Evolutionary conservation across 2,888 invertebrate genomes (phyloP).

Genomic region (Polylopha cassiicola): DNA sequence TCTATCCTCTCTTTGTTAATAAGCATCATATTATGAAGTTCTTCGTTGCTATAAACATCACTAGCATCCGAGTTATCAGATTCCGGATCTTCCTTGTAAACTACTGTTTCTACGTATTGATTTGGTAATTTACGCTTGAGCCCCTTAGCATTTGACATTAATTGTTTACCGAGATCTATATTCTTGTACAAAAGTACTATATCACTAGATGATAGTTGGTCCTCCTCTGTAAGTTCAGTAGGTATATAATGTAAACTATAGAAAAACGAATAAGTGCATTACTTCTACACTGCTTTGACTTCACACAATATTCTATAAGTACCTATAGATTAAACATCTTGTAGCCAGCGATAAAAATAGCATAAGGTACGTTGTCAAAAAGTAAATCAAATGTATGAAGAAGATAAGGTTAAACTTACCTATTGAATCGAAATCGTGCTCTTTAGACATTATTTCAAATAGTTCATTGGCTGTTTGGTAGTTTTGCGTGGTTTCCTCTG

Average conservation of each 20-base stretch:
- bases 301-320: too few relatives aligned
- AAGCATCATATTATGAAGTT: constrained; percentile 43
- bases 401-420: constrained; percentile 33
- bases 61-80: constrained; percentile 52
- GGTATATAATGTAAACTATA: background rate
- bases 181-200: constrained; percentile 64
- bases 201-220: constrained; percentile 48
- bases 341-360: too few relatives aligned
- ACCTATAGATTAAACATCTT: too few relatives aligned
- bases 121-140: constrained; percentile 40
- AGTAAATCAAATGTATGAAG: too few relatives aligned
- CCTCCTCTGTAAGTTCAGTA: constrained; percentile 34
- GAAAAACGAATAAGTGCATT: too few relatives aligned
- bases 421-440: constrained; percentile 35
- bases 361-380: too few relatives aligned
- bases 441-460: constrained; percentile 51
- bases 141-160: constrained; percentile 41
- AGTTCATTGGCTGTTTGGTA: constrained; percentile 53
- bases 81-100: constrained; percentile 53
- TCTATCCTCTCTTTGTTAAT: constrained; percentile 57
- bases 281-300: too few relatives aligned
- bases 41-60: constrained; percentile 50
- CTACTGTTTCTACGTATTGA: constrained; percentile 57
- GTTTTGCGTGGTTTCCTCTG: constrained; percentile 32
- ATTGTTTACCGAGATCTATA: constrained; percentile 51